Evolutionary conservation across 2,888 invertebrate species (phyloP).

Genomic region (Andrena bicolor): DNA sequence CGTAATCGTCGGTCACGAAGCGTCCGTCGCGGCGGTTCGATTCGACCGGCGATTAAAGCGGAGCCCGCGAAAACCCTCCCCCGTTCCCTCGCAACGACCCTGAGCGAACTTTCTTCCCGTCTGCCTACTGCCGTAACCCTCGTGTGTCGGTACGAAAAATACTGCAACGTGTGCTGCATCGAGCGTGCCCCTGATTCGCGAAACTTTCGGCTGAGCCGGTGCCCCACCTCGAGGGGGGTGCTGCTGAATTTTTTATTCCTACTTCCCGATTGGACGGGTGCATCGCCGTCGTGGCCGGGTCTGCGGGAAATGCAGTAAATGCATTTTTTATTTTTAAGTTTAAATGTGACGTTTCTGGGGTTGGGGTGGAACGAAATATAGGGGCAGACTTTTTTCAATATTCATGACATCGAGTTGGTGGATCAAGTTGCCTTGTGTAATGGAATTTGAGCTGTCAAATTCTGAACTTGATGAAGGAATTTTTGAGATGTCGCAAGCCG

Average conservation of each 20-base stretch:
- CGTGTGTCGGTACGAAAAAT: not conserved
- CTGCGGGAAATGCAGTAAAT: constrained; percentile 39
- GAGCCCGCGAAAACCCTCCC: not conserved
- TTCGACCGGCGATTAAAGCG: not conserved
- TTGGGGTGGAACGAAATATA: no score
- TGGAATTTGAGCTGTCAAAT: no score
- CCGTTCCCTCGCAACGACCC: constrained; percentile 8
- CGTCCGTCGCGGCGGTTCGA: not conserved
- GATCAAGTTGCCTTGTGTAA: no score
- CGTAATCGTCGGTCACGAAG: constrained; percentile 23
- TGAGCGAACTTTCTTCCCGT: constrained; percentile 11
- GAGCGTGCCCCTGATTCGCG: not conserved
- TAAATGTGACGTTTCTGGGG: no score
- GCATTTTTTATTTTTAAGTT: not conserved
- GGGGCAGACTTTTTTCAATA: no score
- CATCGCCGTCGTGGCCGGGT: constrained; percentile 16
- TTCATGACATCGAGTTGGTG: no score
- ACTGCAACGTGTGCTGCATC: constrained; percentile 9
- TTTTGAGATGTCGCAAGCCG: no score
- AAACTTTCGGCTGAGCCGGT: not conserved
- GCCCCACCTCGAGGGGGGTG: constrained; percentile 8
- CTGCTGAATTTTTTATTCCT: constrained; percentile 25
- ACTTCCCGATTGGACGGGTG: constrained; percentile 28
- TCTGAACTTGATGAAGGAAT: no score
- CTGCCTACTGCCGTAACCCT: not conserved